phyloP scores from a whole-genome alignment of 2,797 vertebrate species.

The Somateria mollissima region DNA sequence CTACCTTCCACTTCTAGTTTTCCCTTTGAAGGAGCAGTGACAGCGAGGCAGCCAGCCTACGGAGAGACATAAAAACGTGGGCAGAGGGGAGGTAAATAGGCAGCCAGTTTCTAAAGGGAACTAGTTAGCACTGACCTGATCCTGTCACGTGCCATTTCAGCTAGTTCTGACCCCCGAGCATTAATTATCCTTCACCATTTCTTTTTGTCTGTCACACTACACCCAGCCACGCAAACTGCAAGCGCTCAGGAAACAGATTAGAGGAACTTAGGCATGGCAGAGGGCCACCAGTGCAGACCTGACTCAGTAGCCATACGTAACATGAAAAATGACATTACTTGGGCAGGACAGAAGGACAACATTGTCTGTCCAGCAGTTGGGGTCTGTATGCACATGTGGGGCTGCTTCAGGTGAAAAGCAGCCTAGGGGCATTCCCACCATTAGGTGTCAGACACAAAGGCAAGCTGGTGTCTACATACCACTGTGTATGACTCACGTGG shows the following conservation, averaged over 20 bases:
- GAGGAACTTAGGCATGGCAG: neutral
- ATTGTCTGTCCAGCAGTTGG: neutral
- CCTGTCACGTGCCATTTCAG: neutral
- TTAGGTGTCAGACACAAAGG: neutral
- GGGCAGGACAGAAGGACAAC: neutral
- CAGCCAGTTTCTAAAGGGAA: neutral
- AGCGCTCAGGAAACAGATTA: rapidly evolving
- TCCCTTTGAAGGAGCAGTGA: neutral
- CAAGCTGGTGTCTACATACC: neutral
- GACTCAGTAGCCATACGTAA: rapidly evolving
- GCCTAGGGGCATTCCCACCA: neutral
- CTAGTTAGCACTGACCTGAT: neutral
- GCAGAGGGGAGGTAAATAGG: neutral
- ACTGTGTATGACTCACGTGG: neutral
- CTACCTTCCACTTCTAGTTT: neutral
- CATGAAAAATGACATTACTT: neutral
- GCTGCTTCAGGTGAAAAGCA: neutral
- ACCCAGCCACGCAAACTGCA: neutral
- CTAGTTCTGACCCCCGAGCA: neutral
- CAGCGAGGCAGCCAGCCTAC: neutral
- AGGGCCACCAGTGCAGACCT: neutral
- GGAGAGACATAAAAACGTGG: neutral
- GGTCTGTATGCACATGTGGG: neutral
- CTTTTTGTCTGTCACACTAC: neutral
- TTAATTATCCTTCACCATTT: neutral